Percentiles rank a stretch among this genome's conserved stretches.
Conservation (phyloP, 2,888 invertebrate genomes). For the Trichopria drosophilae region DNA sequence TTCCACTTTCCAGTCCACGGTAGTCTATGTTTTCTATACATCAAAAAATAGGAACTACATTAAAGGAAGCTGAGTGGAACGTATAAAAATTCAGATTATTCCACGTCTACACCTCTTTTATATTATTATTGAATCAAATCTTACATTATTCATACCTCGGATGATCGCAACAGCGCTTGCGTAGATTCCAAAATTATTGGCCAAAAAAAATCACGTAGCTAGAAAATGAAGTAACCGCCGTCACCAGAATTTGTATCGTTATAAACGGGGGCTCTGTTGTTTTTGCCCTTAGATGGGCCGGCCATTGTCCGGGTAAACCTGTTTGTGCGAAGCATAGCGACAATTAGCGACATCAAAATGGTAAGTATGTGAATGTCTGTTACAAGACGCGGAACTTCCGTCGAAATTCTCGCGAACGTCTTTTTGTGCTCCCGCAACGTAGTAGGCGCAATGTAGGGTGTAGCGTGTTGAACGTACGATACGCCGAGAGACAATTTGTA, state of each 20-base stretch:
- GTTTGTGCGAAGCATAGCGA: conserved; percentile 96
- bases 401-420: conserved; percentile 32
- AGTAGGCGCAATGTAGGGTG: conserved; percentile 49
- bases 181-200: neutral
- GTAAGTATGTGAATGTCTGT: conserved; percentile 71
- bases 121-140: too few relatives aligned
- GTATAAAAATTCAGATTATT: too few relatives aligned
- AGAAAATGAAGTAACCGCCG: conserved; percentile 13
- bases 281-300: conserved; percentile 79
- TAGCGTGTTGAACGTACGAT: conserved; percentile 35
- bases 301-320: conserved; percentile 97
- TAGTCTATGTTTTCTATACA: too few relatives aligned
- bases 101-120: too few relatives aligned
- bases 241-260: conserved; percentile 40
- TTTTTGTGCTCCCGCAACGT: conserved; percentile 42
- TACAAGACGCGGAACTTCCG: conserved; percentile 33
- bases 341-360: conserved; percentile 99
- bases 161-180: too few relatives aligned
- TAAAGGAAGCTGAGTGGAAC: too few relatives aligned
- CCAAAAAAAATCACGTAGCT: neutral
- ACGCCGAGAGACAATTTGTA: too few relatives aligned
- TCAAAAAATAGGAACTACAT: too few relatives aligned
- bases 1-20: too few relatives aligned
- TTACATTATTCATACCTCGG: too few relatives aligned
- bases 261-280: conserved; percentile 55